A percentile compares a stretch with the other conserved stretches of the same genome.
phyloP scores from a whole-genome alignment of 2,113 vertebrate genomes.

The Mellivora capensis region DNA sequence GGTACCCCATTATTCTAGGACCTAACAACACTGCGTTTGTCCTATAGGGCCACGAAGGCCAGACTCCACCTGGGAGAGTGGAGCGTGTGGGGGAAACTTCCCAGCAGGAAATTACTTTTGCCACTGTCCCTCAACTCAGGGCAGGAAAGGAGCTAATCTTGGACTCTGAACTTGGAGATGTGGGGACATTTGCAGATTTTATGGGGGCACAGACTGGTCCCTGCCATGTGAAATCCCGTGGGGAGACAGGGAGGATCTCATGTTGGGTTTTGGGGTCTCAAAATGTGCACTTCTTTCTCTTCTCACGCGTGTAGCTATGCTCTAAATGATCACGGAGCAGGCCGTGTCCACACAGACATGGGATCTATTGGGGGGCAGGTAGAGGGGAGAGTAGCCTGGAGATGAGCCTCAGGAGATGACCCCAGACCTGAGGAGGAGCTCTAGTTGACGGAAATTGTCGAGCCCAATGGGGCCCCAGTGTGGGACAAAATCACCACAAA shows the following conservation, averaged over 20 bases:
- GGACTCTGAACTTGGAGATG: not conserved
- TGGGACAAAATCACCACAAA: not conserved
- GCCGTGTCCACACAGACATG: not conserved
- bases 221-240: not conserved
- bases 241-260: not conserved
- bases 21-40: not conserved
- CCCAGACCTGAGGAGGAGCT: not conserved
- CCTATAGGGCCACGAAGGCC: not conserved
- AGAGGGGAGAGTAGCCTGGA: not conserved
- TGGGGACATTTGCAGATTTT: not conserved
- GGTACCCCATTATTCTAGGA: not conserved
- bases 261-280: not conserved
- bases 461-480: not conserved
- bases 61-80: not conserved
- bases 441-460: not conserved
- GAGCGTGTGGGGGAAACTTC: not conserved
- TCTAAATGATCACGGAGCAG: not conserved
- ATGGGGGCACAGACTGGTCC: not conserved
- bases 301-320: not conserved
- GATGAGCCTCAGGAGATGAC: not conserved
- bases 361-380: fast-evolving
- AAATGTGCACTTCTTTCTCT: not conserved
- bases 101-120: not conserved
- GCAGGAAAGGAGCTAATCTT: not conserved
- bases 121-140: not conserved